These are phyloP conservation scores for Felis chaus DNA, from an alignment of 2,113 vertebrate species.

Conservation along the genomic window DNA sequence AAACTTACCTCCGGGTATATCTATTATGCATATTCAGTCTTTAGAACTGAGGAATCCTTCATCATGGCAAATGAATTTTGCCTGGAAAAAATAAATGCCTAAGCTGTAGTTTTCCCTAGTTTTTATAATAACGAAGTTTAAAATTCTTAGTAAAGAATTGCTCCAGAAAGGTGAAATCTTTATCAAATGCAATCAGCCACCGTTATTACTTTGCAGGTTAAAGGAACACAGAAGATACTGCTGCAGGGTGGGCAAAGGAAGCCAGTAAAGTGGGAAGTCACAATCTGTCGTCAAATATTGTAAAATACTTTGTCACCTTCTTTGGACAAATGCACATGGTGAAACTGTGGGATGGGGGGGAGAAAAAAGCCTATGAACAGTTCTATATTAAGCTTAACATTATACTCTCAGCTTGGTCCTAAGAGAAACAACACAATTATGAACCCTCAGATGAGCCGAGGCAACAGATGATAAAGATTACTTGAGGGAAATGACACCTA, in stretches of 20 bases:
- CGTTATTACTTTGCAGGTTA: neutral
- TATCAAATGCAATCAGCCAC: neutral
- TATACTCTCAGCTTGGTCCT: slow-evolving; percentile 73
- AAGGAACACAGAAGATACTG: neutral
- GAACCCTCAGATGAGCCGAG: slow-evolving; percentile 78
- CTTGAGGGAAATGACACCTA: slow-evolving; percentile 66
- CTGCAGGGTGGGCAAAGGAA: slow-evolving; percentile 40
- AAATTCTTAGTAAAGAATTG: neutral
- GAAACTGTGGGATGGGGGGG: neutral
- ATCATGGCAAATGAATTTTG: neutral
- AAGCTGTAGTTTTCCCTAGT: neutral
- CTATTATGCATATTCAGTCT: neutral
- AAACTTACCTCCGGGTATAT: neutral
- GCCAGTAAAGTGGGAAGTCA: neutral
- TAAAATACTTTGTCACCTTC: slow-evolving; percentile 13
- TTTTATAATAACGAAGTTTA: neutral
- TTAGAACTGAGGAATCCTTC: neutral
- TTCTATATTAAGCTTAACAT: slow-evolving; percentile 72
- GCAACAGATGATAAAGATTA: slow-evolving; percentile 84
- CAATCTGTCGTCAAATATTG: neutral
- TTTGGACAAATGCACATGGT: slow-evolving; percentile 29
- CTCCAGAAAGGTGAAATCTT: neutral
- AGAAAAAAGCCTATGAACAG: neutral
- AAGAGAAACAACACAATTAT: slow-evolving; percentile 80
- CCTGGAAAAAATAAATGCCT: neutral